Evolutionary conservation across 2,888 invertebrate genomes (phyloP), one percentile per base, ranked within the genome.

Genomic region (Iphiclides podalirius): DNA sequence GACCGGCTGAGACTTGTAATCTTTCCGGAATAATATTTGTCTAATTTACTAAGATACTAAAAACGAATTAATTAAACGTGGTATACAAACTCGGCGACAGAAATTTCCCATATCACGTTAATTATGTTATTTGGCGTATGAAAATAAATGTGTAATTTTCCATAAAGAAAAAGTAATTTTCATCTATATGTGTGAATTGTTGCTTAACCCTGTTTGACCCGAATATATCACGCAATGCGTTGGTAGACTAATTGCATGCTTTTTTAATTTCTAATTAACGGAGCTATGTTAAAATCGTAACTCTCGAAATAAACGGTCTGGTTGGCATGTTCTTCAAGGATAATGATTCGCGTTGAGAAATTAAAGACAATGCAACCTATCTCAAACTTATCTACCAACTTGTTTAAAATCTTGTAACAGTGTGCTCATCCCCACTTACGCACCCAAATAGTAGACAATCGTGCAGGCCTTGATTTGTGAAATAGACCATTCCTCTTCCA

Each of bases 221-320:
- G 11, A 41, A 47, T 37, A 28, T 28, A 13, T n/a, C 26, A 41
- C 20, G 31, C 17, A 42, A 41, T 13, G n/a, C 14, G 36, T 41
- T 4, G 3, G 20, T 39, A 40, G n/a, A 41, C 36, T 23, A 34
- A 26, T 43, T 35, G 31, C 37, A 14, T 16, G 26, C 33, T 38
- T 39, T 44, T 43, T 15, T 17, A 41, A 39, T 43, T 49, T 49
- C 43, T 49, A 49, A 49, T 47, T 44, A 44, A 44, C 49, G 39
- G 39, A 38, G 15, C 51, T 52, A 56, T 53, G 50, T 52, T 54
- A 53, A 55, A 55, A 57, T 55, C 50, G 52, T 41, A 50, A 60
- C 66, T 72, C 72, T 44, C 36, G 52, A 58, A 63, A 58, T 81
- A 76, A 75, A 79, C 79, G 81, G 80, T 80, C 81, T 80, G 72